phyloP scores from a whole-genome alignment of 1,140 invertebrate species.

The Carposina sasakii region DNA sequence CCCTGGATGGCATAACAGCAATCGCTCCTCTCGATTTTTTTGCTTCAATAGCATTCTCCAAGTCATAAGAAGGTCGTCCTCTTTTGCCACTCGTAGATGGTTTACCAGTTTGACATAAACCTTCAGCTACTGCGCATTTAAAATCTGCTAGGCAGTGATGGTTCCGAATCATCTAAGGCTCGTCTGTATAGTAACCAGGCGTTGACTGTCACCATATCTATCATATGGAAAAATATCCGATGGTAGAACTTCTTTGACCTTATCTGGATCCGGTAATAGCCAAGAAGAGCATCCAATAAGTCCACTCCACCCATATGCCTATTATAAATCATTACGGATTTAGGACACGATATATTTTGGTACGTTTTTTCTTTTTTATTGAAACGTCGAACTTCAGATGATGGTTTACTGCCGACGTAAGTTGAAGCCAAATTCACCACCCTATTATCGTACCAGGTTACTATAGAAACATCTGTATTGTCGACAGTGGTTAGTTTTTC shows the following conservation, averaged over 20 bases:
- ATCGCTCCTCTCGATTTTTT: too few species aligned
- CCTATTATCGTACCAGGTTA: slow-evolving; percentile 33
- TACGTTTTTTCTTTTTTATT: slow-evolving; percentile 1
- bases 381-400: slow-evolving; percentile 2
- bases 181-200: slow-evolving; percentile 20
- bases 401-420: slow-evolving; percentile 26
- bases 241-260: slow-evolving; percentile 18
- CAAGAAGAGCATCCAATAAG: slow-evolving; percentile 23
- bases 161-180: background rate
- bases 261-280: slow-evolving; percentile 22
- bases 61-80: too few species aligned
- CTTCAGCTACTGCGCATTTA: slow-evolving; percentile 16
- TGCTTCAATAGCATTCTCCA: too few species aligned
- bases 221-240: slow-evolving; percentile 18
- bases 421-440: slow-evolving; percentile 35
- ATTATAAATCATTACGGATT: slow-evolving; percentile 22
- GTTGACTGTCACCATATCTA: slow-evolving; percentile 19
- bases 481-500: slow-evolving; percentile 2
- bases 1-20: too few species aligned
- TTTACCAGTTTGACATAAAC: too few species aligned
- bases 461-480: slow-evolving; percentile 8
- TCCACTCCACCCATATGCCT: slow-evolving; percentile 29
- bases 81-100: too few species aligned
- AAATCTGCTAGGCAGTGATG: slow-evolving; percentile 19
- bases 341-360: slow-evolving; percentile 16